Conservation (phyloP, 1,140 invertebrate species). For the Asobara japonica region DNA sequence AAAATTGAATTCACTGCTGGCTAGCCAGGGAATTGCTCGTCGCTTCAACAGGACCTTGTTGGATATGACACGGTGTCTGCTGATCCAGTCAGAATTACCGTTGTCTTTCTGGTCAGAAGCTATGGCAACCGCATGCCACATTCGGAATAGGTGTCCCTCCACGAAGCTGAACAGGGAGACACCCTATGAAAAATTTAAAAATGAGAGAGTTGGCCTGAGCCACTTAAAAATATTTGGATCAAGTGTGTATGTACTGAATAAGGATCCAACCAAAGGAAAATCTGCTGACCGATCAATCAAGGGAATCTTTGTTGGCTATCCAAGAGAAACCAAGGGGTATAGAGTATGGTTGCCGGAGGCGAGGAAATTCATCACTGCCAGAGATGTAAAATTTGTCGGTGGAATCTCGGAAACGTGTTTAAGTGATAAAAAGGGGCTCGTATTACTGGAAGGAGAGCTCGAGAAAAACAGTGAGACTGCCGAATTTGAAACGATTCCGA, state of each 20-base stretch:
- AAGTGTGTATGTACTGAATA: neutral
- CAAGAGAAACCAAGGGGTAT: neutral
- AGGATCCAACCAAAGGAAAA: slow-evolving; percentile 16
- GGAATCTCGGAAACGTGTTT: too few species aligned
- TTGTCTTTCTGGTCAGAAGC: neutral
- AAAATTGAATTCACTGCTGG: slow-evolving; percentile 47
- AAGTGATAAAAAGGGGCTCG: too few species aligned
- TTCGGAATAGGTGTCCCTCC: neutral
- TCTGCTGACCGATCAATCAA: neutral
- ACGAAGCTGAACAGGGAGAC: neutral
- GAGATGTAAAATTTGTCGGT: neutral
- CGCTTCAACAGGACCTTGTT: slow-evolving; percentile 54
- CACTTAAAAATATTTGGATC: neutral
- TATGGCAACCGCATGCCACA: neutral
- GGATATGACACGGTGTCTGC: slow-evolving; percentile 40
- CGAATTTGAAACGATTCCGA: neutral
- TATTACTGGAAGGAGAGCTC: neutral
- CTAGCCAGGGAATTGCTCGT: slow-evolving; percentile 51
- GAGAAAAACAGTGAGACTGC: neutral
- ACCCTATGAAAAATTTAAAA: slow-evolving; percentile 3
- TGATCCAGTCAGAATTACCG: neutral
- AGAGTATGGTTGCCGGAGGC: neutral
- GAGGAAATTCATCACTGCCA: neutral
- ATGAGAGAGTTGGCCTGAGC: neutral
- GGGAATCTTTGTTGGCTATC: slow-evolving; percentile 5